Evolutionary conservation across 2,888 invertebrate species (phyloP), one percentile per base, ranked within the genome.

Genomic region (Caradrina clavipalpis): DNA sequence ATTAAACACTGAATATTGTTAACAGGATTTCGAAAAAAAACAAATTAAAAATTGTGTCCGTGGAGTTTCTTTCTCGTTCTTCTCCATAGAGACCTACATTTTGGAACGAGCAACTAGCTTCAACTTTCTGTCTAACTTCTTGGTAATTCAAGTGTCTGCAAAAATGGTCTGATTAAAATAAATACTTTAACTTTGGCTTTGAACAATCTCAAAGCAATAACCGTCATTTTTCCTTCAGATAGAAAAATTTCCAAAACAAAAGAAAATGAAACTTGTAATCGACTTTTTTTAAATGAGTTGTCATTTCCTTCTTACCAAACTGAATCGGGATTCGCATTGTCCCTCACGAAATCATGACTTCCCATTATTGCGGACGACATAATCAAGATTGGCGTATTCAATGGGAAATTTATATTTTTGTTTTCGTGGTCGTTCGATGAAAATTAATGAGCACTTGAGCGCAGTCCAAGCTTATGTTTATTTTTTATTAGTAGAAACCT

Each of bases 351-450:
- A 51, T 62, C 61, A 56, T 62, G 45, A 65, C 78, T 61, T 59
- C 55, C 55, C 65, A 79, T 74, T 74, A 69, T 66, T 66, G 54
- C 31, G 26, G 54, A 65, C 22, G 45, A 59, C 56, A 54, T 65
- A 51, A 69, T 74, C 77, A 63, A 74, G 65, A 69, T 79, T 69
- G 63, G 59, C 53, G 59, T 74, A 73, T 60, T 74, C 53, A 78
- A 69, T 69, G 47, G 56, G 45, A 62, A 65, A 63, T 66, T 69
- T 60, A 78, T 78, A 56, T 69, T 73, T 59, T 69, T 73, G 61
- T 73, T 69, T 77, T 62, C n/a, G 47, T 58, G 35, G 61, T 47
- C 50, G 45, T 62, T 56, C 50, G 4, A 39, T 73, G 42, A 49
- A 42, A 73, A 65, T 69, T 39, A 45, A 68, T 68, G 54, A 64